Percentiles rank a stretch among this genome's conserved stretches.
Evolutionary conservation across 2,797 vertebrate genomes (phyloP).

Genomic region (Anableps anableps): DNA sequence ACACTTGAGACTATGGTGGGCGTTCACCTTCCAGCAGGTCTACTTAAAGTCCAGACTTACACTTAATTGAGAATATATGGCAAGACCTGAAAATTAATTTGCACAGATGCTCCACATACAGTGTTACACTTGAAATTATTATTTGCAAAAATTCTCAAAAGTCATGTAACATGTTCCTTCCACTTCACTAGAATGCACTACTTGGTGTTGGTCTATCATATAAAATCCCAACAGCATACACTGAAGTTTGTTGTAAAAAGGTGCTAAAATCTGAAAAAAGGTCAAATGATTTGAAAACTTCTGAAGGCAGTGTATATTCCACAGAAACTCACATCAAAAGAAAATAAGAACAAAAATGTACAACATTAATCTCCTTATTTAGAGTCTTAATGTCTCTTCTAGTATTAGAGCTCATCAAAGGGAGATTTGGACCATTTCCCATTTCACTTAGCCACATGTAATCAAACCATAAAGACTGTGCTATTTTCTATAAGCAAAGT

Average conservation of each 20-base stretch:
- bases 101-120: not conserved
- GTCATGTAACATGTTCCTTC: not conserved
- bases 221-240: not conserved
- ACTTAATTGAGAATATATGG: not conserved
- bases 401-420: not conserved
- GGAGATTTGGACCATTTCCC: slow-evolving; percentile 10
- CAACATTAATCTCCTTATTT: not conserved
- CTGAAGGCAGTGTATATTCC: not conserved
- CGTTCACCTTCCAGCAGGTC: not conserved
- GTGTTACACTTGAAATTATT: not conserved
- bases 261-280: not conserved
- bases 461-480: slow-evolving; percentile 22
- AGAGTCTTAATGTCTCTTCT: not conserved
- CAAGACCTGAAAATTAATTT: not conserved
- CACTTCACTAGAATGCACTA: not conserved
- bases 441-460: slow-evolving; percentile 2
- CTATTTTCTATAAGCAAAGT: slow-evolving; percentile 24
- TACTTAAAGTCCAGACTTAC: not conserved
- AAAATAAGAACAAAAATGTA: not conserved
- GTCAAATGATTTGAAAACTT: not conserved
- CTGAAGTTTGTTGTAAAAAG: not conserved
- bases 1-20: too few species aligned
- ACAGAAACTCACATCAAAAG: not conserved
- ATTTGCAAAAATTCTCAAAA: not conserved
- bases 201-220: not conserved